Evolutionary conservation across 2,113 vertebrate genomes (phyloP).

Genomic region (Actenoides hombroni): DNA sequence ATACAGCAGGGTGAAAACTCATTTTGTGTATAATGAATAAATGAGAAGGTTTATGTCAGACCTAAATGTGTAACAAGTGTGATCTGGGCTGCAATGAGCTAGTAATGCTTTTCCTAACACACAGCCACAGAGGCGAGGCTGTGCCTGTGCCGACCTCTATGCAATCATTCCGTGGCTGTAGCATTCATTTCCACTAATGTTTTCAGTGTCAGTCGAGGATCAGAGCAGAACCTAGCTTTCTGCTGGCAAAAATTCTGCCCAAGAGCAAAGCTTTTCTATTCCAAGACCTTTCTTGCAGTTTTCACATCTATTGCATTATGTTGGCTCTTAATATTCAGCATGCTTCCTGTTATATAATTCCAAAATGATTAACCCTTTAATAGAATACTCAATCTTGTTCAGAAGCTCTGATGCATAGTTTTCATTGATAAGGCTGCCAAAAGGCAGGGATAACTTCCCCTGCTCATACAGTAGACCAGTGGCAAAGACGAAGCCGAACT

Average conservation of each 20-base stretch:
- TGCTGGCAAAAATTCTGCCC: background rate
- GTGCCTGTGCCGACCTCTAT: background rate
- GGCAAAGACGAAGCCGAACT: background rate
- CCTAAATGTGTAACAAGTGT: background rate
- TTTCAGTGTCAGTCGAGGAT: background rate
- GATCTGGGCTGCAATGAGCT: background rate
- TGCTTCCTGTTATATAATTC: background rate
- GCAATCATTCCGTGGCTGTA: background rate
- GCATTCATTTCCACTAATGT: background rate
- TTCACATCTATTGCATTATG: background rate
- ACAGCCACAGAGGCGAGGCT: background rate
- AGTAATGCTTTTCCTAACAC: background rate
- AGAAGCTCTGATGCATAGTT: background rate
- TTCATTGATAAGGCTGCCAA: background rate
- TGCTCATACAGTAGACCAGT: background rate
- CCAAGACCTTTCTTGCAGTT: background rate
- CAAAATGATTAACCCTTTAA: background rate
- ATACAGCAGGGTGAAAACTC: background rate
- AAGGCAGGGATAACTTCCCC: background rate
- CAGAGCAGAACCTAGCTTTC: background rate
- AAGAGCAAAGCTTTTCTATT: background rate
- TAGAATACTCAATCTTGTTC: background rate
- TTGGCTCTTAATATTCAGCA: background rate
- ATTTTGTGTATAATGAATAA: background rate
- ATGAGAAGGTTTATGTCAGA: background rate